A percentile compares a stretch with the other conserved stretches of the same genome.
phyloP scores from a whole-genome alignment of 1,140 invertebrate genomes.

The Bombus ignitus region DNA sequence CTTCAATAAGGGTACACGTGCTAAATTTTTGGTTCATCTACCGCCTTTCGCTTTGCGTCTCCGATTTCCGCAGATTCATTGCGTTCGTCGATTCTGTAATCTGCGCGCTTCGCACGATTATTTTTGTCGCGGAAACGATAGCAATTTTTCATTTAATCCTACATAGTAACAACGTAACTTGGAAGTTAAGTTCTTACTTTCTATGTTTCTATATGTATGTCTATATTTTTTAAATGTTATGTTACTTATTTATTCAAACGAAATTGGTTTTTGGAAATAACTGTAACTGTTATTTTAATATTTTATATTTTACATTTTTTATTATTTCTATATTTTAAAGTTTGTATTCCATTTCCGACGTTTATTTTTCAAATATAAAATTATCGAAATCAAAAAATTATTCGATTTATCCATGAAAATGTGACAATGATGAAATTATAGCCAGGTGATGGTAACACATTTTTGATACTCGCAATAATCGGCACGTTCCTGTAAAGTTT shows the following conservation, averaged over 20 bases:
- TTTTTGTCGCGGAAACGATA: neutral
- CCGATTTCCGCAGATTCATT: neutral
- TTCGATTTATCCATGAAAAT: neutral
- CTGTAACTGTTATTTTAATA: no score
- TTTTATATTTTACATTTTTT: neutral
- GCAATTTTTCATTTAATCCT: neutral
- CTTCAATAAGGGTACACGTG: constrained; percentile 36
- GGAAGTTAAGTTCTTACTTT: neutral
- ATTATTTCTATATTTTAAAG: neutral
- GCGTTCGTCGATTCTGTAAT: neutral
- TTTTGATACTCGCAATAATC: neutral
- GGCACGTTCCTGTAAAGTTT: neutral
- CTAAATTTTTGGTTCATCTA: constrained; percentile 23
- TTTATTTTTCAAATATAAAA: neutral
- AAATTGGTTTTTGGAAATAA: no score
- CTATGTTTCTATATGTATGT: neutral
- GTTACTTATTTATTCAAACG: neutral
- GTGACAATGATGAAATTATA: neutral
- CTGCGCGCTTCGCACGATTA: neutral
- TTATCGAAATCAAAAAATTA: neutral
- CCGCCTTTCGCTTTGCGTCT: neutral
- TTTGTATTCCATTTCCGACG: no score
- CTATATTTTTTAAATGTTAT: neutral
- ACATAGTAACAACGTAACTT: neutral
- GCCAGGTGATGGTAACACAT: neutral